Evolutionary conservation across 2,888 invertebrate genomes (phyloP), one percentile per base, ranked within the genome.

Genomic region (Baccha elongata): DNA sequence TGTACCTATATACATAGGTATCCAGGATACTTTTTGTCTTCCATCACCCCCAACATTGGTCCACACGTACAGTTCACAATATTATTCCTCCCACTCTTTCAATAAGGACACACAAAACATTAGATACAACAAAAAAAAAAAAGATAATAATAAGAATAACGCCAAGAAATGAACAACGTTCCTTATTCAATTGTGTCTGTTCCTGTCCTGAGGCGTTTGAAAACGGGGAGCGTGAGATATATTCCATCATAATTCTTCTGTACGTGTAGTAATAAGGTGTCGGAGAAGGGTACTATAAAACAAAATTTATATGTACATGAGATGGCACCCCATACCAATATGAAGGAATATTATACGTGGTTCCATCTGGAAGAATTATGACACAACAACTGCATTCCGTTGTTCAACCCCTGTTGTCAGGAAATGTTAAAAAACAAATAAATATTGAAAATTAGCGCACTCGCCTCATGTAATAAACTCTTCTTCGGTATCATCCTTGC

Each of bases 201-300:
- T 42, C 26, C 44, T n/a, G n/a, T 15, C 21, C 17, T 40, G 42
- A 11, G 26, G 23, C 3, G 52, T 42, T 44, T 42, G 60, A 60
- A 26, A n/a, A 6, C 6, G 17, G 53, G 65, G 35, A 26, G 72
- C 21, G 13, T 44, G 52, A 72, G 60, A 72, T 76, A 81, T 81
- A 76, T 81, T 67, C 81, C 60, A 60, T 81, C 81, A 81, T 81
- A 81, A 81, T 67, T 81, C 81, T 81, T 76, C 60, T 60, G 76
- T 81, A 81, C 81, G 81, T 81, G 81, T 53, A 71, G 76, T 76
- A 81, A 81, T 76, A 81, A 81, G 76, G 75, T 71, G 71, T 67
- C 48, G 37, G 46, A 44, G 60, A 44, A 52, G 58, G 40, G 40
- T 8, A 32, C 29, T 32, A 32, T 32, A 32, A 1, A 32, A 32